Evolutionary conservation across 30 jellyfish, hydroid and myxozoan species (phyloP), one percentile per base, ranked within the genome.

Genomic region (Chrysaora quinquecirrha): DNA sequence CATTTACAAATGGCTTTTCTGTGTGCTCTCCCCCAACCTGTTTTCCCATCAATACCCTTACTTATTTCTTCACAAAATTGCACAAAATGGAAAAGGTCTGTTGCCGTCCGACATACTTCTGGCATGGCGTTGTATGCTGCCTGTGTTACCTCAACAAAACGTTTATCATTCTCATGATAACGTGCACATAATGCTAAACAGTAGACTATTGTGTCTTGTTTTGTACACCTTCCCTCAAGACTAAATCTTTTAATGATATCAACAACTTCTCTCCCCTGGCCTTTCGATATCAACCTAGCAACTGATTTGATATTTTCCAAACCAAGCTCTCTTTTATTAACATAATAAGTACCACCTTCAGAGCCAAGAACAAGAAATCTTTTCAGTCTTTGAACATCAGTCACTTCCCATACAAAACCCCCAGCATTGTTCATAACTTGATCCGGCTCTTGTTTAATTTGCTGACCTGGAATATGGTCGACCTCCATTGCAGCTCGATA

Each of bases 1-100:
- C 84, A 85, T 21, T 69, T 48, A 0, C 49, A 20, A 12, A 85
- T 85, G 34, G 82, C 95, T 62, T 64, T 85, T 35, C 95, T 30
- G 61, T 80, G 83, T 33, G 84, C 78, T 29, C 95, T 81, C 9
- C 95, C 95, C 95, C 95, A 85, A 22, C 95, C 95, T 38, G 95
- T 71, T 14, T n/a, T 33, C n/a, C 32, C 35, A 34, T 75, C 46
- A 9, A 62, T 20, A 21, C 69, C 33, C 30, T 34, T 75, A 66
- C 84, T 70, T 0, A 85, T 22, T 10, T 75, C 70, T 50, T 85
- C 95, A 29, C 95, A 85, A 32, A 31, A 61, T 30, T 64, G 38
- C 58, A 85, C 83, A 49, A 85, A 85, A 34, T 43, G 76, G 48
- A 85, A 85, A 12, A 85, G 78, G 33, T 85, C 84, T 3, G 95